Conservation (phyloP, 2,888 invertebrate genomes). For the Chaetogeoica ovagalla region DNA sequence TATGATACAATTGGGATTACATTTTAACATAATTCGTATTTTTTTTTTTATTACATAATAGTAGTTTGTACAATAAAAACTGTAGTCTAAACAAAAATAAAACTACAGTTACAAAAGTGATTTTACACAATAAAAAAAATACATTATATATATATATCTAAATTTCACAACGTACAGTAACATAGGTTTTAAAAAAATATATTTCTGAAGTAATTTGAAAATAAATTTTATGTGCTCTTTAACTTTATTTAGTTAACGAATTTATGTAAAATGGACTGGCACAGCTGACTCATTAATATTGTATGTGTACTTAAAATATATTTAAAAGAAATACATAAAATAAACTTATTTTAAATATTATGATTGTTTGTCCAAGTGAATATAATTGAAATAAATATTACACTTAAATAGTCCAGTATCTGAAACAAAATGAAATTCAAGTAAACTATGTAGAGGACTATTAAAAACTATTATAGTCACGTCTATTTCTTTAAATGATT, state of each 20-base stretch:
- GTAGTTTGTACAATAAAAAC: not conserved
- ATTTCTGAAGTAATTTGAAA: constrained; percentile 22
- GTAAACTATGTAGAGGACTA: no score
- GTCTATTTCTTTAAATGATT: no score
- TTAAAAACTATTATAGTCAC: no score
- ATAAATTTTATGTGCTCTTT: constrained; percentile 1
- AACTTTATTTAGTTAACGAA: not conserved
- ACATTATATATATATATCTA: not conserved
- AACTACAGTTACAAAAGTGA: constrained; percentile 29
- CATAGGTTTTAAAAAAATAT: not conserved
- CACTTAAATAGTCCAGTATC: no score
- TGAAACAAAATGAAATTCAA: no score
- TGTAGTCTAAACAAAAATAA: constrained; percentile 17
- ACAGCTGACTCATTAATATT: not conserved
- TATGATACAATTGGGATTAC: constrained; percentile 34
- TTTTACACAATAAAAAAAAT: constrained; percentile 2
- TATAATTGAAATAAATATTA: no score
- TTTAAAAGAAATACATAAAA: no score
- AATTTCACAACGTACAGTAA: constrained; percentile 12
- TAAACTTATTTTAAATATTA: no score
- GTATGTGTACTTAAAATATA: not conserved
- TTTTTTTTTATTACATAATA: constrained; percentile 5
- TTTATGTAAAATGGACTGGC: not conserved
- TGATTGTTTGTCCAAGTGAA: no score
- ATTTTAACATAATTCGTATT: constrained; percentile 21